A percentile compares a stretch with the other conserved stretches of the same genome.
Conservation (phyloP, 2,888 invertebrate species). For the Eilema sororculum region DNA sequence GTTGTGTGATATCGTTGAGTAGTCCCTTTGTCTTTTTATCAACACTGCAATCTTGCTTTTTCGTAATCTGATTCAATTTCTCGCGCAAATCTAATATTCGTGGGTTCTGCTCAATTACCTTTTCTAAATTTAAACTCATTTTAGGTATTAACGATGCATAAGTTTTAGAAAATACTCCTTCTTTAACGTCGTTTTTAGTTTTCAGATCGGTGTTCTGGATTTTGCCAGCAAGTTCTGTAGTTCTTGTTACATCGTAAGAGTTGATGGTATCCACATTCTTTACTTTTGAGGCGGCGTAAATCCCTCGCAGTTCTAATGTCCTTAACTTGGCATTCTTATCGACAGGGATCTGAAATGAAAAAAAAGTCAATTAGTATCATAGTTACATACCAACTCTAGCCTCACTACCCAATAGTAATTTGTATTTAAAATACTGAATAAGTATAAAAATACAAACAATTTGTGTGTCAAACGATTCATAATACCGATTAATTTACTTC, state of each 20-base stretch:
- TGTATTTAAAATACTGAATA: not conserved
- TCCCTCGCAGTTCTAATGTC: conserved; percentile 73
- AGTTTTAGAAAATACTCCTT: conserved; percentile 71
- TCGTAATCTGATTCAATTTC: conserved; percentile 81
- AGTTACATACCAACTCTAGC: not conserved
- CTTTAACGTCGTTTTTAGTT: conserved; percentile 68
- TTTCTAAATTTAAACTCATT: conserved; percentile 79
- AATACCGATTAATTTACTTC: conserved; percentile 16
- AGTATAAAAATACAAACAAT: conserved; percentile 12
- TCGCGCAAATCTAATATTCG: conserved; percentile 81
- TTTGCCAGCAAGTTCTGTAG: conserved; percentile 58
- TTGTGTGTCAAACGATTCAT: conserved; percentile 29
- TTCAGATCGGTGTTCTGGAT: conserved; percentile 59
- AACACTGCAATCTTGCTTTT: conserved; percentile 77
- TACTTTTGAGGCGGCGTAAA: conserved; percentile 72
- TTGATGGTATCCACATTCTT: conserved; percentile 64
- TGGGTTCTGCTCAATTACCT: conserved; percentile 78
- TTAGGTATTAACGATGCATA: conserved; percentile 80
- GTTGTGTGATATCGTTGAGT: conserved; percentile 79
- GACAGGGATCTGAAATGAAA: conserved; percentile 79
- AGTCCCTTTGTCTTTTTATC: conserved; percentile 79
- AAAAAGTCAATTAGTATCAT: conserved; percentile 37
- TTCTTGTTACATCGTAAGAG: conserved; percentile 62
- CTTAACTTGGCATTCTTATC: conserved; percentile 81
- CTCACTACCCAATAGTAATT: not conserved